Evolutionary conservation across 2,888 invertebrate species (phyloP).

Genomic region (Drosophila nr. medialis): DNA sequence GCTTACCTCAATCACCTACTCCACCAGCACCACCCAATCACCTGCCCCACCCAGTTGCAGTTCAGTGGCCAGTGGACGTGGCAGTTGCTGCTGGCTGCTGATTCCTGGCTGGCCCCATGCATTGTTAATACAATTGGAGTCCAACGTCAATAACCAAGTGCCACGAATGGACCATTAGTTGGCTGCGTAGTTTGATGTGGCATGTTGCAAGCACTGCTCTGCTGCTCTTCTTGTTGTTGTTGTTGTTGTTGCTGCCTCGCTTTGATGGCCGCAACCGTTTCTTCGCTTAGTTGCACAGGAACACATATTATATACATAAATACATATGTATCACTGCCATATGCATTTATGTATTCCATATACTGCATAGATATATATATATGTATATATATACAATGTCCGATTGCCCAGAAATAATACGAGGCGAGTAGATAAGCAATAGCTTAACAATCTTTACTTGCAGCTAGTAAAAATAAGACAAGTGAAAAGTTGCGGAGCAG

Average conservation of each 20-base stretch:
- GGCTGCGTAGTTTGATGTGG: conserved; percentile 64
- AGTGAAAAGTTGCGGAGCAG: neutral
- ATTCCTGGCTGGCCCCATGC: conserved; percentile 62
- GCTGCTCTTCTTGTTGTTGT: conserved; percentile 13
- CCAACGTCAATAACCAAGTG: conserved; percentile 81
- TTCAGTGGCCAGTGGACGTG: conserved; percentile 37
- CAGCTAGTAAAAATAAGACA: neutral
- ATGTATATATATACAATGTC: neutral
- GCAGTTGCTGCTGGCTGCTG: conserved; percentile 17
- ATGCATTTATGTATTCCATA: conserved; percentile 22
- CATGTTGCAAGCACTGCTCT: conserved; percentile 44
- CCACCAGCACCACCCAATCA: neutral
- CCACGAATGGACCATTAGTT: conserved; percentile 81
- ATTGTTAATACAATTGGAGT: conserved; percentile 80
- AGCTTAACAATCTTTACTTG: neutral
- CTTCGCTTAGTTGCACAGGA: conserved; percentile 49
- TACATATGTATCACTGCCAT: neutral
- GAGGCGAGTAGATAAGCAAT: neutral
- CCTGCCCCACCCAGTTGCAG: conserved; percentile 20
- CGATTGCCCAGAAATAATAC: neutral
- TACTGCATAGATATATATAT: neutral
- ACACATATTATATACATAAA: conserved; percentile 16
- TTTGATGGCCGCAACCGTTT: conserved; percentile 60
- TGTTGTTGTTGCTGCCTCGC: conserved; percentile 24
- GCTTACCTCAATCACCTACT: conserved; percentile 27